Conservation (phyloP, 1,140 invertebrate species). For the Danaus plexippus region DNA sequence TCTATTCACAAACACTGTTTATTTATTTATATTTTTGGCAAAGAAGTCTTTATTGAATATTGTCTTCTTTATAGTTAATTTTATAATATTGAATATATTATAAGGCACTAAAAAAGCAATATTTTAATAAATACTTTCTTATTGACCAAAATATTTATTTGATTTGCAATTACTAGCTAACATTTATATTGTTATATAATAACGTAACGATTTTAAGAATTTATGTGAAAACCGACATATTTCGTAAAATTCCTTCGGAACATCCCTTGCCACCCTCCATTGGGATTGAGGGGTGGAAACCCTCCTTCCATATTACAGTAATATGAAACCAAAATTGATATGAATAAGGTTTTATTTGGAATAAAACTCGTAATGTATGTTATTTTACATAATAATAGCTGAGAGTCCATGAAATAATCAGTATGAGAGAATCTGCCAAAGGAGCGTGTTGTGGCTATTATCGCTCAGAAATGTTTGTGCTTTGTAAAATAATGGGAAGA, state of each 20-base stretch:
- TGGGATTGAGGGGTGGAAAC: slow-evolving; percentile 20
- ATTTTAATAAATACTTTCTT: no score
- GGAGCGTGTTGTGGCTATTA: slow-evolving; percentile 16
- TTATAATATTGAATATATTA: no score
- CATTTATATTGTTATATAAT: no score
- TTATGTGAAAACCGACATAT: no score
- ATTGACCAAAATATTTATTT: no score
- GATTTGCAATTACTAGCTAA: no score
- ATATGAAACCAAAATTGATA: slow-evolving; percentile 23
- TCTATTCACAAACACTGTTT: no score
- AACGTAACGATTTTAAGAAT: no score
- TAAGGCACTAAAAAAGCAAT: no score
- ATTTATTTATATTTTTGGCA: no score
- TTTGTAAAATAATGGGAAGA: slow-evolving; percentile 11
- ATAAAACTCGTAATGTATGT: slow-evolving; percentile 29
- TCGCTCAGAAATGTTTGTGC: slow-evolving; percentile 7
- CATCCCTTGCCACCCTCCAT: slow-evolving; percentile 17
- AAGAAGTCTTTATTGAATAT: no score
- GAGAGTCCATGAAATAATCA: slow-evolving; percentile 61
- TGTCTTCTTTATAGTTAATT: no score
- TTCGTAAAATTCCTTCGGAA: background rate
- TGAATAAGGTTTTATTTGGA: slow-evolving; percentile 18
- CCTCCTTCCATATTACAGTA: slow-evolving; percentile 24
- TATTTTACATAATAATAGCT: slow-evolving; percentile 52
- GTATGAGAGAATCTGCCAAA: slow-evolving; percentile 34